Percentiles rank a stretch among this genome's conserved stretches.
Evolutionary conservation across 2,113 vertebrate genomes (phyloP).

Genomic region (Pollachius pollachius): DNA sequence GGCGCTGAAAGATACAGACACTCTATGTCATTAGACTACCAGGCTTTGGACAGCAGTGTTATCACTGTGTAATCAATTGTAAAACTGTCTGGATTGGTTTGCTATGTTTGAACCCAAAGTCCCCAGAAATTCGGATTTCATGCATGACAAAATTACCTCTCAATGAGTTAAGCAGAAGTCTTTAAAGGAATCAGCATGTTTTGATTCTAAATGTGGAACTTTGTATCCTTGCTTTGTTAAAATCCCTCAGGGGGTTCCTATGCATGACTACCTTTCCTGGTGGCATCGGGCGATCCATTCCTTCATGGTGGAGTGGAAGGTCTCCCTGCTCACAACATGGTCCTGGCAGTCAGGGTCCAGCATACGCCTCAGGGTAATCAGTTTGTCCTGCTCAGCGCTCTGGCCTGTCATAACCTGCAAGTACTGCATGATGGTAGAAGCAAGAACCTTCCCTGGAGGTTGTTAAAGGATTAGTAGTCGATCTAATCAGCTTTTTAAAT

Average conservation of each 20-base stretch:
- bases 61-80: neutral
- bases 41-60: neutral
- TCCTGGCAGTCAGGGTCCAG: slow-evolving; percentile 65
- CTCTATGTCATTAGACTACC: neutral
- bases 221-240: no score
- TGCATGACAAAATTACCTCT: no score
- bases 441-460: slow-evolving; percentile 60
- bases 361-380: slow-evolving; percentile 53
- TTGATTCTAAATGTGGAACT: no score
- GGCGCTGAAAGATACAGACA: slow-evolving; percentile 51
- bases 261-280: slow-evolving; percentile 59
- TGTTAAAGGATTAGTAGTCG: slow-evolving; percentile 4
- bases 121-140: no score
- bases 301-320: slow-evolving; percentile 69
- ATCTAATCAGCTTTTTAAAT: neutral
- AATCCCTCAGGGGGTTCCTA: no score
- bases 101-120: no score
- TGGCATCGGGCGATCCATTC: slow-evolving; percentile 71
- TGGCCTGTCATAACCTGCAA: slow-evolving; percentile 68
- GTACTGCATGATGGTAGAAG: slow-evolving; percentile 68
- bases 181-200: no score
- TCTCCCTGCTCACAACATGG: slow-evolving; percentile 59
- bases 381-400: slow-evolving; percentile 56
- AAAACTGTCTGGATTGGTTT: no score
- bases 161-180: no score